Conservation (phyloP, 2,797 vertebrate species). For the Peromyscus nudipes region DNA sequence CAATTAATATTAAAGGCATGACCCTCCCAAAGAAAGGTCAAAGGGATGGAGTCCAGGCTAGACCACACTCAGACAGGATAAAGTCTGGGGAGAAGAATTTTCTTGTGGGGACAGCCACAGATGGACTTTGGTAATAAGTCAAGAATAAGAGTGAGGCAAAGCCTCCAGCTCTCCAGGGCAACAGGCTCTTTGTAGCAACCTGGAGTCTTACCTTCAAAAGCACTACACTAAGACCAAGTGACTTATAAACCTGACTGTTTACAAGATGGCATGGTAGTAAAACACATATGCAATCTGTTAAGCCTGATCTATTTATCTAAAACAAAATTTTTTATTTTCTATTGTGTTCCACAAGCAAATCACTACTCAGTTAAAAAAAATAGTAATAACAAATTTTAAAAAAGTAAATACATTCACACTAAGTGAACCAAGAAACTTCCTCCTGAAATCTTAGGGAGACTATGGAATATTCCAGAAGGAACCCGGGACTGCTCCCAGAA, state of each 20-base stretch:
- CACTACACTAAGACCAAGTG: conserved; percentile 9
- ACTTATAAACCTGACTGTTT: conserved; percentile 55
- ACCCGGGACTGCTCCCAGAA: neutral
- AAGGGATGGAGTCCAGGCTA: neutral
- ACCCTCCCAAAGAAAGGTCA: neutral
- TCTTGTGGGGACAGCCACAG: neutral
- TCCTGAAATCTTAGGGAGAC: neutral
- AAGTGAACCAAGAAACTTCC: neutral
- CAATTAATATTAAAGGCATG: neutral
- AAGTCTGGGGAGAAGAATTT: neutral
- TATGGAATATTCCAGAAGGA: conserved; percentile 1
- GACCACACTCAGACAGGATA: neutral
- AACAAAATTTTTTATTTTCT: neutral
- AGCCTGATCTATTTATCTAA: neutral
- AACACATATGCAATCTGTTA: neutral
- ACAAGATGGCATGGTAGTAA: neutral
- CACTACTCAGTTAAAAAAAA: neutral
- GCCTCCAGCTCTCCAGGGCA: neutral
- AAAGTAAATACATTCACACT: neutral
- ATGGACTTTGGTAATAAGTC: conserved; percentile 10
- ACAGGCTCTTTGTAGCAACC: neutral
- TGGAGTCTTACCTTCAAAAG: conserved; percentile 38
- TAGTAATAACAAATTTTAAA: neutral
- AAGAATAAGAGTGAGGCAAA: neutral
- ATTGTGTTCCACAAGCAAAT: neutral